Evolutionary conservation across 2,888 invertebrate species (phyloP), one percentile per base, ranked within the genome.

Genomic region (Ennomos fuscantarius): DNA sequence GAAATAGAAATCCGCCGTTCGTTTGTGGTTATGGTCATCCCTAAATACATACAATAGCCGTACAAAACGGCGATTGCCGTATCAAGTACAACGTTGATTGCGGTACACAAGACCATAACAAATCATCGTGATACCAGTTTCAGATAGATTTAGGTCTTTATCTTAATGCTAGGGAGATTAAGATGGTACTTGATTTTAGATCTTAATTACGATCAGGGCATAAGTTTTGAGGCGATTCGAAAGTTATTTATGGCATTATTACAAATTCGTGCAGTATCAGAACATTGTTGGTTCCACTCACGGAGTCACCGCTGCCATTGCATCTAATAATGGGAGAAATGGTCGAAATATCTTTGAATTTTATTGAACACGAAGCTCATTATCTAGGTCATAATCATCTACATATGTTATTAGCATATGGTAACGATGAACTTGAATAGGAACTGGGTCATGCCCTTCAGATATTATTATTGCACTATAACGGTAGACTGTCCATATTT

Each of bases 31-130:
- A 24, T 24, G 24, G 24, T 24, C 24, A 24, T 24, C 24, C 24
- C 24, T 24, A 24, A 24, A 5, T 6, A 24, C 24, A 6, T 24
- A 0, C 0, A 35, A 42, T 35, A 8, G 11, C 45, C 39, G 33
- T 45, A 44, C 24, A 35, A 52, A 24, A 15, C 8, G 12, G 39
- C 12, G 1, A 31, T 53, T 33, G 11, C 37, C 47, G 47, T 33
- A 43, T 9, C 40, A 40, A 35, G 42, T 9, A 43, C 45, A 42
- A 32, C 68, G 64, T 64, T 67, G 67, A 63, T 65, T 65, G 62
- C 63, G 10, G 13, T 49, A 35, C 2, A 44, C 49, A 34, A 42
- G 15, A 32, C 51, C 31, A 11, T 34, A 39, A 47, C 47, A 37
- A 57, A 47, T 33, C 52, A 50, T 44, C 37, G 47, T 39, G 46